Base-by-base conservation (phyloP, 2,797 vertebrate genomes). In the Rhynchonycteris naso region DNA sequence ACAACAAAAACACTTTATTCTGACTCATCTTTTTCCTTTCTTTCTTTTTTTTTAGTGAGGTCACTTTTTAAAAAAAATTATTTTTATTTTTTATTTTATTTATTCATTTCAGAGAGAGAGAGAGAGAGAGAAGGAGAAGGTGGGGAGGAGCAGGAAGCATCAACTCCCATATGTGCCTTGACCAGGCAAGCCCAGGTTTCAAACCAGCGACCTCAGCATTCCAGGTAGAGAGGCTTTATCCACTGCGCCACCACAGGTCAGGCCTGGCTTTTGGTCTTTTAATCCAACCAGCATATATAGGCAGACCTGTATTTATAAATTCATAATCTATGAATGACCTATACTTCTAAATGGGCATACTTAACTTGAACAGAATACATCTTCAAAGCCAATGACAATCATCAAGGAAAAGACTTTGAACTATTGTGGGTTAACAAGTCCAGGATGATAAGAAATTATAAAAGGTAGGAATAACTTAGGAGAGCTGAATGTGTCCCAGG, bases 1-100 rank as follows among this genome's bases (percentile, higher is more conserved):
- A 91, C 87, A 90, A 95, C 80, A 90, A 72, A 92, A 96, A 72
- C 69, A 95, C 95, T 95, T 97, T 96, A 97, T 97, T 97, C 86
- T 98, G 43, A 43, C 43, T 43, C 43, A n/a, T n/a, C n/a, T n/a
- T 43, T 43, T 43, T 5, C 8, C 43, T 43, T 43, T 43, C 8
- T 43, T 43, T 43, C 7, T 43, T 43, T 43, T 43, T 43, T 43
- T 43, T 43, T 43, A 43, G 43, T 43, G 43, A 43, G 43, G 43
- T 43, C 43, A 43, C 43, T 43, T 43, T 43, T 43, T n/a, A n/a
- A n/a, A n/a, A 43, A 43, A 43, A 43, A 43, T 43, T 43, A 43
- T 43, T 43, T 43, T 43, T 43, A 43, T 43, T 43, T 43, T 43
- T 43, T 43, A 43, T 43, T 43, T 43, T 43, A 43, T 43, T 43